phyloP scores from a whole-genome alignment of 2,888 invertebrate genomes.

The Nasonovia ribisnigri region DNA sequence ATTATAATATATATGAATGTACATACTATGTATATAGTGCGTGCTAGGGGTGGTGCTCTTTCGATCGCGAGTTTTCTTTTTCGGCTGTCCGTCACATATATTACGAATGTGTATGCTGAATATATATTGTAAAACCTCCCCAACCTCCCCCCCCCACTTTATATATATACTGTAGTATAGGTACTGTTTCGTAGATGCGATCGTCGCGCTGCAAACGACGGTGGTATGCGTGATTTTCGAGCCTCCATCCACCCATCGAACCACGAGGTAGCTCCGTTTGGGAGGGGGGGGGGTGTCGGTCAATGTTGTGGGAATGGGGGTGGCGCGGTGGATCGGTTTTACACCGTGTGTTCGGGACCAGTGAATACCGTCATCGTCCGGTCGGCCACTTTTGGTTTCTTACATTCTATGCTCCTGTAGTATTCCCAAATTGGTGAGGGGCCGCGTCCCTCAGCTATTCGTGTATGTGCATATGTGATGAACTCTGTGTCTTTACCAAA shows the following conservation, averaged over 20 bases:
- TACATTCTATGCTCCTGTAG: background rate
- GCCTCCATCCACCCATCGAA: background rate
- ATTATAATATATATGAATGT: background rate
- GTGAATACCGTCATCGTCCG: background rate
- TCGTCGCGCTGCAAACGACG: background rate
- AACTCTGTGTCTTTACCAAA: background rate
- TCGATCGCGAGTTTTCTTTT: slow-evolving; percentile 20
- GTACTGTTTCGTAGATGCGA: background rate
- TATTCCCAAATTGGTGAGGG: background rate
- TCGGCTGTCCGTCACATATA: slow-evolving; percentile 20
- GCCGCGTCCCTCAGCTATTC: background rate
- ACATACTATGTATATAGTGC: background rate
- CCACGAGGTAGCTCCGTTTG: background rate
- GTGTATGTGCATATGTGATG: background rate
- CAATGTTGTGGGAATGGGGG: background rate
- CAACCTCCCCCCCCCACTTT: too few relatives aligned
- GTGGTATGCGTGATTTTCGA: background rate
- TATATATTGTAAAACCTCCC: background rate
- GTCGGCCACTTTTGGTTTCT: background rate
- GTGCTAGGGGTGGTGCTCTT: background rate
- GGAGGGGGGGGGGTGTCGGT: background rate
- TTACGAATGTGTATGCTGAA: background rate
- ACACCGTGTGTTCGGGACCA: background rate
- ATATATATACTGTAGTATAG: background rate
- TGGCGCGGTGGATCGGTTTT: background rate